Evolutionary conservation across 2,888 invertebrate species (phyloP), one percentile per base, ranked within the genome.

Genomic region (Ophion ventricosus): DNA sequence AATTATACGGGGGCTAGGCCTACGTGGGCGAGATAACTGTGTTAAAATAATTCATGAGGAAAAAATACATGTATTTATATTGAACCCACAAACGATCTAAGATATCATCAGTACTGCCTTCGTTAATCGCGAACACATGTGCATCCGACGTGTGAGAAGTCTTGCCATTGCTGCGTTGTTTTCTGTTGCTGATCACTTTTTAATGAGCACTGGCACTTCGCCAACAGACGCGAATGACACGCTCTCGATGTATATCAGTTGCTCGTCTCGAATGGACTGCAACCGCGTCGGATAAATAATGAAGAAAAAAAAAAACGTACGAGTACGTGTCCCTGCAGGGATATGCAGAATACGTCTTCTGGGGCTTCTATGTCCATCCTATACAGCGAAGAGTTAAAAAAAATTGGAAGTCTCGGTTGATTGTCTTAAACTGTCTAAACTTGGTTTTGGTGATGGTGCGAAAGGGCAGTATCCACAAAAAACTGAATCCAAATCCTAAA

Each of bases 141-240:
- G 43, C 59, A 63, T 63, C 59, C 11, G 29, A 49, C 59, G 67
- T 73, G 72, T 63, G 72, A 66, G 59, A 59, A 66, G 29, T 63
- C n/a, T 59, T 75, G 64, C 29, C 72, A 79, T 69, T 20, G 29
- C 66, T 66, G 26, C 11, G n/a, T 25, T 72, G 73, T 61, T 64
- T 83, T 61, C 77, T 54, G 67, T 63, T 77, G 61, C 76, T 80
- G 80, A 84, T 84, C 73, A 80, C 80, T 84, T 84, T 84, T 84
- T 84, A 84, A 80, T 84, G 83, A 84, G 80, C 63, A 63, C 83
- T 84, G 83, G 83, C 76, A 57, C 69, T 73, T 77, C 61, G 80
- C 83, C 83, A 84, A 56, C n/a, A 29, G 14, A 80, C 72, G 64
- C 72, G 80, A 80, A 76, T 80, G 75, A 40, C 66, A 72, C 56